A percentile compares a stretch with the other conserved stretches of the same genome.
These are phyloP conservation scores for Dascyllus trimaculatus DNA, from an alignment of 2,113 vertebrate species.

Conservation along the genomic window DNA sequence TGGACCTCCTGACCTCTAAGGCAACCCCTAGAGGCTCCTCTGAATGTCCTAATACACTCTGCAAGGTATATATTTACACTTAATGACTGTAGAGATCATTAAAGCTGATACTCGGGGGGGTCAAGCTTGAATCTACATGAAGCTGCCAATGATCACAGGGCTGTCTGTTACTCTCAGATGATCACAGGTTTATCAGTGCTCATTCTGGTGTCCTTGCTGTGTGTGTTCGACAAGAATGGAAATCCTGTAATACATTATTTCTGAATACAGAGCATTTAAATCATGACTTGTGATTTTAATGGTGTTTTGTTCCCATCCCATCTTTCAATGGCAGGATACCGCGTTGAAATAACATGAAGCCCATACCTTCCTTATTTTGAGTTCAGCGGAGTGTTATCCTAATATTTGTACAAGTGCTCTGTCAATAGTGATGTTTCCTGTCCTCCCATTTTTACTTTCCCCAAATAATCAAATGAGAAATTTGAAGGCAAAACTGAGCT, in stretches of 20 bases:
- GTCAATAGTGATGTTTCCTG: constrained; percentile 69
- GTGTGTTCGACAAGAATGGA: not conserved
- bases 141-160: constrained; percentile 6
- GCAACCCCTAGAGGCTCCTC: constrained; percentile 9
- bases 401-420: constrained; percentile 74
- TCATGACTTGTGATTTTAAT: constrained; percentile 13
- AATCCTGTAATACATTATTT: not conserved
- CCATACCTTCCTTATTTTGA: constrained; percentile 79
- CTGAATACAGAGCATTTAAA: constrained; percentile 10
- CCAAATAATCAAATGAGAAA: constrained; percentile 33
- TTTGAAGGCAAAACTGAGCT: constrained; percentile 4
- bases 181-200: constrained; percentile 7
- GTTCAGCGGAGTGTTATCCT: constrained; percentile 70
- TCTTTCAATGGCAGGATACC: constrained; percentile 80
- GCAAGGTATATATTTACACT: constrained; percentile 48
- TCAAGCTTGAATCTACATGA: constrained; percentile 8
- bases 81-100: constrained; percentile 52
- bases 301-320: constrained; percentile 31
- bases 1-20: constrained; percentile 32
- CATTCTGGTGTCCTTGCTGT: constrained; percentile 4
- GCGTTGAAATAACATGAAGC: constrained; percentile 63
- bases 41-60: constrained; percentile 23
- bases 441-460: constrained; percentile 45
- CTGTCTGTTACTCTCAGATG: constrained; percentile 12
- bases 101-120: constrained; percentile 13